Conservation (phyloP, 2,113 vertebrate genomes). For the Callocephalon fimbriatum region DNA sequence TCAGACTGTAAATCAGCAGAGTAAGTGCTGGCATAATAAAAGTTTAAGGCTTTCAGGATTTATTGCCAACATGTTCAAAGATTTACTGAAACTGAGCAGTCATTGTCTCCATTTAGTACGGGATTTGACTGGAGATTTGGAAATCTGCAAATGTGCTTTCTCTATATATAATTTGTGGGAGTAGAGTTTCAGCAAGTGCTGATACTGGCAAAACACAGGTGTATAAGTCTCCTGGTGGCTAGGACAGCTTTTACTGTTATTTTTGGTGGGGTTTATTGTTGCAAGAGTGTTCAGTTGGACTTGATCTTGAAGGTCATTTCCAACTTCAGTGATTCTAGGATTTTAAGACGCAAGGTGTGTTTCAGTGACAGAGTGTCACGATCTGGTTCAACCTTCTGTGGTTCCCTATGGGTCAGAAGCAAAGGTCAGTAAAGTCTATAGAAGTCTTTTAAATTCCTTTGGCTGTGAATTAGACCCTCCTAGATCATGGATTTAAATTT, state of each 20-base stretch:
- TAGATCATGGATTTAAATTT: background rate
- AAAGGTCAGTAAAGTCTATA: background rate
- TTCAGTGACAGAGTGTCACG: background rate
- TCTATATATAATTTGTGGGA: background rate
- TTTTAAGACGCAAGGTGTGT: background rate
- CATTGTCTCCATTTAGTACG: background rate
- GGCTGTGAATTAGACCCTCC: background rate
- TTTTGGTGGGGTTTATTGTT: background rate
- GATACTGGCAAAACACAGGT: background rate
- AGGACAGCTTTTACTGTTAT: background rate
- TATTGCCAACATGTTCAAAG: background rate
- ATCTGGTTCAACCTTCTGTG: background rate
- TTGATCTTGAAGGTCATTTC: background rate
- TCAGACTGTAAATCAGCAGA: constrained; percentile 12
- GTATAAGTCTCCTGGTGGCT: background rate
- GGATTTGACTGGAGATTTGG: background rate
- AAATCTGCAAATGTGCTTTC: background rate
- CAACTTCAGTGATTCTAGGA: background rate
- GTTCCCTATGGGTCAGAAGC: background rate
- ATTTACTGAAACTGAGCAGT: background rate
- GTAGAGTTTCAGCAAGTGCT: background rate
- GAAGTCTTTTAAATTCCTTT: background rate
- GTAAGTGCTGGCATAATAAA: background rate
- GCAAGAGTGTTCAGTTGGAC: background rate
- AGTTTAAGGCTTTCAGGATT: background rate